A percentile compares a stretch with the other conserved stretches of the same genome.
These are phyloP conservation scores for Sebastes ruberrimus DNA, from an alignment of 2,797 vertebrate genomes.

Conservation along the genomic window DNA sequence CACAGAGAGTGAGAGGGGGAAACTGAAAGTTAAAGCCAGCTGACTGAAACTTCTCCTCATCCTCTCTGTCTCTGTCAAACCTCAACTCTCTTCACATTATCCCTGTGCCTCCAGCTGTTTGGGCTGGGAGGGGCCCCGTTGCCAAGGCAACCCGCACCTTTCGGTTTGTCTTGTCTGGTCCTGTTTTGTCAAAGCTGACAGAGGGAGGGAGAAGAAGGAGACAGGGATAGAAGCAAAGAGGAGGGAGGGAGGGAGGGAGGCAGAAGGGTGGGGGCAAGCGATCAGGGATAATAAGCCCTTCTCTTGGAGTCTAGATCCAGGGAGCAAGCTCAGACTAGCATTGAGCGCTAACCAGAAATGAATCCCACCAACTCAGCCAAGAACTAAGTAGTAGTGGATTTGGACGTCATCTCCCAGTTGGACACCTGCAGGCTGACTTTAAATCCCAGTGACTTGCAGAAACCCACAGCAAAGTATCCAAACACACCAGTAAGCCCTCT, in stretches of 20 bases:
- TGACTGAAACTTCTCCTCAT: constrained; percentile 41
- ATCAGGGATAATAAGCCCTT: constrained; percentile 46
- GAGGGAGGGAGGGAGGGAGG: neutral
- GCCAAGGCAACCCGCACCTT: constrained; percentile 71
- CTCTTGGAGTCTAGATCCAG: constrained; percentile 37
- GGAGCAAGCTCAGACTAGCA: constrained; percentile 75
- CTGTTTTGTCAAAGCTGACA: constrained; percentile 55
- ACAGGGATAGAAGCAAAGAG: neutral
- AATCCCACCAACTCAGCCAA: constrained; percentile 23
- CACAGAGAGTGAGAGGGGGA: neutral
- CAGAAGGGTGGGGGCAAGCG: neutral
- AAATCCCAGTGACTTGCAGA: constrained; percentile 32
- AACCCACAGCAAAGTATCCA: constrained; percentile 18
- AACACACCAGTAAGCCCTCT: neutral
- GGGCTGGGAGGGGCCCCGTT: constrained; percentile 62
- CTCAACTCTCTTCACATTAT: constrained; percentile 11
- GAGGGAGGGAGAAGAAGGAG: constrained; percentile 20
- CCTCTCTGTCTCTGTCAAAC: neutral
- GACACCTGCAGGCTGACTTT: constrained; percentile 40
- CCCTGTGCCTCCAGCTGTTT: constrained; percentile 74
- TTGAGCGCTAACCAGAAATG: constrained; percentile 32
- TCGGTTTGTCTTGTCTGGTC: constrained; percentile 70
- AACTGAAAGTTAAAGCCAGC: constrained; percentile 10
- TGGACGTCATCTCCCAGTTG: neutral
- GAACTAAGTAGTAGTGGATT: neutral